Evolutionary conservation across 92 coral and sea anemone genomes (phyloP).

Genomic region (Plumapathes pennacea): DNA sequence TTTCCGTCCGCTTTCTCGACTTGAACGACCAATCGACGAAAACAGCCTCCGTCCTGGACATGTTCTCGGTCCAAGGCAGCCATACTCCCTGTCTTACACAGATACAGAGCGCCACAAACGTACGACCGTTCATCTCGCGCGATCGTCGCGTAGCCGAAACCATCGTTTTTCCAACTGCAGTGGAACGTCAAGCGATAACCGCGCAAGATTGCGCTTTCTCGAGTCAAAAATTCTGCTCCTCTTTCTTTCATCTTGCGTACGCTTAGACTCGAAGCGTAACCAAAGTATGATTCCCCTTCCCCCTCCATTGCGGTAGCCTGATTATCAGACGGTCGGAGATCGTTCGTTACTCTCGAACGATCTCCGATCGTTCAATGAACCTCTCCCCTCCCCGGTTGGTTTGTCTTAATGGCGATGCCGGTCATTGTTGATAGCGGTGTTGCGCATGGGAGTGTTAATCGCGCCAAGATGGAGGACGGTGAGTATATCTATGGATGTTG

Average conservation of each 20-base stretch:
- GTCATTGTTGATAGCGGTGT: too few species aligned
- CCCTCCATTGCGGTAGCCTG: too few species aligned
- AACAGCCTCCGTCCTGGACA: constrained; percentile 15
- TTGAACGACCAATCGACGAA: constrained; percentile 23
- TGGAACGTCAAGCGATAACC: constrained; percentile 45
- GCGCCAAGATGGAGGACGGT: constrained; percentile 87
- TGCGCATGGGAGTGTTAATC: too few species aligned
- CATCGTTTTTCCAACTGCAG: constrained; percentile 49
- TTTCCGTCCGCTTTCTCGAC: constrained; percentile 44
- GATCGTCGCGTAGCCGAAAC: constrained; percentile 51
- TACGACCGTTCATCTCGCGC: constrained; percentile 30
- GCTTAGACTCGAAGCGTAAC: constrained; percentile 56
- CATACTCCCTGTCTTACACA: constrained; percentile 39
- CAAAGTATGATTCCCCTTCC: constrained; percentile 35
- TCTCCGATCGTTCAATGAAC: too few species aligned
- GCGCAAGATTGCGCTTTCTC: constrained; percentile 49
- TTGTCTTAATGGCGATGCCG: too few species aligned
- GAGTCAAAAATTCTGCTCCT: constrained; percentile 44
- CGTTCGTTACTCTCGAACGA: too few species aligned
- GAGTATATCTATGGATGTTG: too few species aligned
- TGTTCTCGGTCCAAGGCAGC: constrained; percentile 38
- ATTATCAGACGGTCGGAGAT: too few species aligned
- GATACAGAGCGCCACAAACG: constrained; percentile 58
- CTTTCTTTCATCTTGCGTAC: constrained; percentile 54
- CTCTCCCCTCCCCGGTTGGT: too few species aligned